A percentile compares a stretch with the other conserved stretches of the same genome.
Conservation (phyloP, 2,888 invertebrate genomes). For the Lutraria lutraria region DNA sequence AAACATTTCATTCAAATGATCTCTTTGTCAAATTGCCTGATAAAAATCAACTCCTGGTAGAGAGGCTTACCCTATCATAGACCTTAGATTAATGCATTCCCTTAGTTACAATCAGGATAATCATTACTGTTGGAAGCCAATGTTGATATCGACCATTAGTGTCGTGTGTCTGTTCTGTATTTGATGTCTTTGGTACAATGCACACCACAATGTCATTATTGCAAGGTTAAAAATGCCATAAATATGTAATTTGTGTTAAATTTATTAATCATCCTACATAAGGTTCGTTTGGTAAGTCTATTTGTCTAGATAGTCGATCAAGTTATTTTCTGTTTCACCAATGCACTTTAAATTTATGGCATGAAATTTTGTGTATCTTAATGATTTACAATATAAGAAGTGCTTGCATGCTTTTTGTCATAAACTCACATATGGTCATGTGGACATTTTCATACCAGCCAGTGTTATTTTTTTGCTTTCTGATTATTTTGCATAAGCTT, state of each 20-base stretch:
- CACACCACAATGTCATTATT: background rate
- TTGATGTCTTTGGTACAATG: too few species aligned
- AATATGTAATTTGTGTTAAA: background rate
- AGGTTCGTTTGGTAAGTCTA: conserved; percentile 43
- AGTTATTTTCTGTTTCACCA: conserved; percentile 9
- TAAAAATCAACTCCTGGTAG: too few species aligned
- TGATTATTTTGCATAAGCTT: background rate
- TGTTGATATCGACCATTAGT: too few species aligned
- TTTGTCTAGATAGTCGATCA: conserved; percentile 1
- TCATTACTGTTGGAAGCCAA: too few species aligned
- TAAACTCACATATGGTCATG: background rate
- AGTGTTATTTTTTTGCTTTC: background rate
- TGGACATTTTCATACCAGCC: background rate
- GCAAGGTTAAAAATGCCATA: background rate
- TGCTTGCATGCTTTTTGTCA: background rate
- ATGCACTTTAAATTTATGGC: background rate
- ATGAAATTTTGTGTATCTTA: conserved; percentile 7
- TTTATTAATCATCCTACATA: background rate
- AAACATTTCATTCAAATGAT: too few species aligned
- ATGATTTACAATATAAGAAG: background rate
- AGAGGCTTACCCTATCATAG: too few species aligned
- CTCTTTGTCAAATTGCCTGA: too few species aligned
- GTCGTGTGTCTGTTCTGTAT: too few species aligned
- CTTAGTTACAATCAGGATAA: too few species aligned
- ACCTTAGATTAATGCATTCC: too few species aligned